These are phyloP conservation scores for Passer montanus DNA, from an alignment of 2,113 vertebrate genomes.

Conservation along the genomic window DNA sequence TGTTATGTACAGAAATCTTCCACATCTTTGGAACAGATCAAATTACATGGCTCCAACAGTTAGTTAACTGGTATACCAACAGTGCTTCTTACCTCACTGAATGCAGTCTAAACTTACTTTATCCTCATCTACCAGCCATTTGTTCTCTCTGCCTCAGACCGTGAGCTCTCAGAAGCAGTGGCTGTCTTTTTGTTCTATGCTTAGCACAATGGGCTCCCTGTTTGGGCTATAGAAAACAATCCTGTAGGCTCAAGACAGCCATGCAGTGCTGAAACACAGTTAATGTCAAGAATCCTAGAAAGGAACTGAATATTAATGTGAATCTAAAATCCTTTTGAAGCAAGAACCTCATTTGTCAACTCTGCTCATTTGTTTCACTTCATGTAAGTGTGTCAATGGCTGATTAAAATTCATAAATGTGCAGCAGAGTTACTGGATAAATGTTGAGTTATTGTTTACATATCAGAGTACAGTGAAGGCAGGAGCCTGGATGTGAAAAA, in stretches of 20 bases:
- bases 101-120: not conserved
- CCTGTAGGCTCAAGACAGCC: not conserved
- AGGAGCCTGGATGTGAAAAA: conserved; percentile 22
- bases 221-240: conserved; percentile 6
- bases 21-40: not conserved
- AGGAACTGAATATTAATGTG: conserved; percentile 43
- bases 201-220: not conserved
- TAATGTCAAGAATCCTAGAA: conserved; percentile 14
- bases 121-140: not conserved
- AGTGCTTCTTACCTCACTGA: not conserved
- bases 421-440: conserved; percentile 11
- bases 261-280: not conserved
- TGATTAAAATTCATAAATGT: conserved; percentile 61
- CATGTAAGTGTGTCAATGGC: conserved; percentile 33
- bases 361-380: conserved; percentile 43
- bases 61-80: not conserved
- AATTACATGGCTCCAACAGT: not conserved
- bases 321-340: conserved; percentile 25
- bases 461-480: not conserved
- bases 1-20: not conserved
- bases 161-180: not conserved
- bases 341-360: conserved; percentile 36
- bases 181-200: not conserved
- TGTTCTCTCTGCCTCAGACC: not conserved
- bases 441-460: conserved; percentile 35